Percentiles rank a stretch among this genome's conserved stretches.
These are phyloP conservation scores for Torymus auratus DNA, from an alignment of 2,888 invertebrate genomes.

Conservation along the genomic window DNA sequence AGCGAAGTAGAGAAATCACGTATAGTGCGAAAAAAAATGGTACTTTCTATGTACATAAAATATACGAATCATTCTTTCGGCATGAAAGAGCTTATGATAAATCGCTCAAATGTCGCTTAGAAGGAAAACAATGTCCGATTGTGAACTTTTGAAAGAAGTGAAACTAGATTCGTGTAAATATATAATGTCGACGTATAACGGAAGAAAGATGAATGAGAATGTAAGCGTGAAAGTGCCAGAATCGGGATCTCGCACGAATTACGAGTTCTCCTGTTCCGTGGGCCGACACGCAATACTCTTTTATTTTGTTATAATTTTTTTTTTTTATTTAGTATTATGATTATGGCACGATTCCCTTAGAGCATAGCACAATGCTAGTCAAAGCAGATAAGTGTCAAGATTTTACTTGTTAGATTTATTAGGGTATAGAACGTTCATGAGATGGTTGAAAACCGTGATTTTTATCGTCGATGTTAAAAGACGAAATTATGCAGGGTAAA, in stretches of 20 bases:
- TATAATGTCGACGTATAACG: slow-evolving; percentile 44
- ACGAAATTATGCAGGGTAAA: slow-evolving; percentile 55
- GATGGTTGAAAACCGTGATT: slow-evolving; percentile 40
- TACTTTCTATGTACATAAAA: slow-evolving; percentile 53
- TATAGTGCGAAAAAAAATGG: slow-evolving; percentile 28
- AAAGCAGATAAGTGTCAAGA: slow-evolving; percentile 64
- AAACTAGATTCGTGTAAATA: slow-evolving; percentile 57
- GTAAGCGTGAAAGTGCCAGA: slow-evolving; percentile 55
- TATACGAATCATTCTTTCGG: slow-evolving; percentile 50
- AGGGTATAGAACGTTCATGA: slow-evolving; percentile 30
- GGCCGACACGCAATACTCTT: slow-evolving; percentile 44
- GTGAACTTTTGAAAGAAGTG: slow-evolving; percentile 39
- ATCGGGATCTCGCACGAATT: slow-evolving; percentile 54
- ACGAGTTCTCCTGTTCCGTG: slow-evolving; percentile 51
- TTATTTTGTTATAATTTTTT: slow-evolving; percentile 51
- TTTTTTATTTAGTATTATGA: slow-evolving; percentile 44
- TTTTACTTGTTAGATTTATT: slow-evolving; percentile 60
- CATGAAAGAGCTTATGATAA: slow-evolving; percentile 38
- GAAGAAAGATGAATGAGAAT: slow-evolving; percentile 38
- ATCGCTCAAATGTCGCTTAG: slow-evolving; percentile 53
- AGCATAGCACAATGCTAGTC: slow-evolving; percentile 65
- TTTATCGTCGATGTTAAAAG: slow-evolving; percentile 6
- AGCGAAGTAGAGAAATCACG: slow-evolving; percentile 21
- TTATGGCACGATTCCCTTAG: slow-evolving; percentile 58
- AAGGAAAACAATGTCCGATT: slow-evolving; percentile 39